Percentiles rank a stretch among this genome's conserved stretches.
These are phyloP conservation scores for Cyanoramphus novaezelandiae DNA, from an alignment of 2,113 vertebrate species.

Conservation along the genomic window DNA sequence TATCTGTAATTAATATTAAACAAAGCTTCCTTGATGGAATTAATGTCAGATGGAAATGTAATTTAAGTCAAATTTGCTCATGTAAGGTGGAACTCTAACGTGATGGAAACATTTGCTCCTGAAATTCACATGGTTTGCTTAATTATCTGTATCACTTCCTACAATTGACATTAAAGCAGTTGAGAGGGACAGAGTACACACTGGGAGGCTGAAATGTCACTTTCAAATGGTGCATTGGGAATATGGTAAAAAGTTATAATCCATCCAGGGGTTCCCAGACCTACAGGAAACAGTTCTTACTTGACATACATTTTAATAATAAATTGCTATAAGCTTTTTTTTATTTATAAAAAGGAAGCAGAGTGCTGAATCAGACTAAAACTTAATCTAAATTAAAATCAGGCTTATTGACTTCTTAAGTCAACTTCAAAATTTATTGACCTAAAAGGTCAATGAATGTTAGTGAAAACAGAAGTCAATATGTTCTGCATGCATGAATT, in stretches of 20 bases:
- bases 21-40: constrained; percentile 75
- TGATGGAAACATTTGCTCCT: constrained; percentile 70
- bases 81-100: constrained; percentile 68
- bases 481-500: constrained; percentile 73
- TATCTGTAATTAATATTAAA: constrained; percentile 75
- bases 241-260: not conserved
- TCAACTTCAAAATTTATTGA: constrained; percentile 77
- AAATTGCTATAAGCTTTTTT: constrained; percentile 19
- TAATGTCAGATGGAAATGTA: constrained; percentile 73
- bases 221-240: constrained; percentile 30
- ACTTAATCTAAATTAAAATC: constrained; percentile 75
- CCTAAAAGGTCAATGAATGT: constrained; percentile 73
- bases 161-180: constrained; percentile 33
- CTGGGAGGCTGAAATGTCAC: constrained; percentile 40
- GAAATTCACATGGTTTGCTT: constrained; percentile 69
- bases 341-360: constrained; percentile 39
- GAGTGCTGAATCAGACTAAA: constrained; percentile 66
- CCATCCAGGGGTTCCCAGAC: constrained; percentile 3
- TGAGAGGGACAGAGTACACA: constrained; percentile 35
- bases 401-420: constrained; percentile 75
- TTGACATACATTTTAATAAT: constrained; percentile 55
- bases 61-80: constrained; percentile 75
- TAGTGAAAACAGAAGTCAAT: constrained; percentile 73
- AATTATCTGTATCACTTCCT: constrained; percentile 73
- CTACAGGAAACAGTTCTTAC: constrained; percentile 21